Base-by-base conservation (phyloP, 23 tunicate species). In the Aplidium turbinatum region DNA sequence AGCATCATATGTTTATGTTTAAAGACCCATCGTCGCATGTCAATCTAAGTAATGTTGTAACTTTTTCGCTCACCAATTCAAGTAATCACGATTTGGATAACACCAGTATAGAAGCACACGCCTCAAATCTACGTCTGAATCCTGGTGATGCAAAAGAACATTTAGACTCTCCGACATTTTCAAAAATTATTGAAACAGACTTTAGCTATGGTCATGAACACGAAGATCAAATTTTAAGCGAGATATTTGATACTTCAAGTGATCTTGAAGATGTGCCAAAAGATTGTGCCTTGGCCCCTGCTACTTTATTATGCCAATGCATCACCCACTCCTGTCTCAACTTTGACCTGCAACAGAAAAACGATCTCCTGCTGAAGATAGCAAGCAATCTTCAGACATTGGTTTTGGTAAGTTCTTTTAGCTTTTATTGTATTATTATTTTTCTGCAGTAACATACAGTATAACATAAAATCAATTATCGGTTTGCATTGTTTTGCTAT, bases 1-100 rank as follows among this genome's bases (percentile, higher is more conserved):
- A 70, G 23, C 75, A 79, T 4, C 78, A 77, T 75, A 68, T 91
- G 24, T 79, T 82, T 57, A 91, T 84, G 91, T 79, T 52, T 68
- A 84, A 91, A 62, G 97, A 91, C 74, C 97, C 97, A 0, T 78
- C 83, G 16, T 84, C 86, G 13, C 70, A 75, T 40, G 67, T 73
- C 6, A 68, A 80, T 30, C 35, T 87, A 26, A 65, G 61, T 73
- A 71, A 38, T 60, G 45, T 68, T 38, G 38, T 71, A 0, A 33
- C 60, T 20, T 47, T 85, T 0, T 52, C 82, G 40, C 48, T 28
- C 48, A 16, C 31, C 19, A 66, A 35, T 16, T 5, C 35, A 47
- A 42, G 50, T 42, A 48, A 70, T 25, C 9, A 47, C 24, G 38
- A 70, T 39, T 24, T 35, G 3, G 76, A 70, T 26, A 47, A 47